Percentiles rank a stretch among this genome's conserved stretches.
phyloP scores from a whole-genome alignment of 2,797 vertebrate genomes.

The Dallia pectoralis region DNA sequence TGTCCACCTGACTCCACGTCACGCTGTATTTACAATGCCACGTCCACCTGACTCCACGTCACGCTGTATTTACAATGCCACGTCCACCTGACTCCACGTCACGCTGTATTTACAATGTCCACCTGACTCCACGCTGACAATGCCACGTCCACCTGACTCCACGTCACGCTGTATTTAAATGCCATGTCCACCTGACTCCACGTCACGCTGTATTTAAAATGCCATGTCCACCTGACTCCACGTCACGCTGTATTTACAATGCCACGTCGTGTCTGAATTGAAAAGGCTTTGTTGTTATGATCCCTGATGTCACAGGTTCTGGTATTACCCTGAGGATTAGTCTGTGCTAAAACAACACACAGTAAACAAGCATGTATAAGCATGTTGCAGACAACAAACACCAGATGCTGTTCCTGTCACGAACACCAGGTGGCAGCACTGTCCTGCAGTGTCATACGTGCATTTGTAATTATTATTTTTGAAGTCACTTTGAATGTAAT shows the following conservation, averaged over 20 bases:
- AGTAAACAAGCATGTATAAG: neutral
- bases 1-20: no score
- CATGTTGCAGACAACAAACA: neutral
- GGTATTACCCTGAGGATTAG: neutral
- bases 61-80: no score
- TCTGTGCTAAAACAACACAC: neutral
- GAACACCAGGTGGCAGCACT: conserved; percentile 19
- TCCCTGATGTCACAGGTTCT: neutral
- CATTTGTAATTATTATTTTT: neutral
- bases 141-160: no score
- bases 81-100: no score
- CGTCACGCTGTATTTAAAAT: no score
- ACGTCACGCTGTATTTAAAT: no score
- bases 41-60: no score
- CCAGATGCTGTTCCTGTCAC: neutral
- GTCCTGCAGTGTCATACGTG: neutral
- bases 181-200: no score
- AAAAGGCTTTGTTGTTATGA: neutral
- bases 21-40: no score
- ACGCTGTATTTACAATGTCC: no score
- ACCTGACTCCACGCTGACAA: no score
- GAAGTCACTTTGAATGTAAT: neutral
- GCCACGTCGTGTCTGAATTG: neutral
- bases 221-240: no score
- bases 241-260: neutral